Conservation (phyloP, 2,888 invertebrate species). For the Coremacera marginata region DNA sequence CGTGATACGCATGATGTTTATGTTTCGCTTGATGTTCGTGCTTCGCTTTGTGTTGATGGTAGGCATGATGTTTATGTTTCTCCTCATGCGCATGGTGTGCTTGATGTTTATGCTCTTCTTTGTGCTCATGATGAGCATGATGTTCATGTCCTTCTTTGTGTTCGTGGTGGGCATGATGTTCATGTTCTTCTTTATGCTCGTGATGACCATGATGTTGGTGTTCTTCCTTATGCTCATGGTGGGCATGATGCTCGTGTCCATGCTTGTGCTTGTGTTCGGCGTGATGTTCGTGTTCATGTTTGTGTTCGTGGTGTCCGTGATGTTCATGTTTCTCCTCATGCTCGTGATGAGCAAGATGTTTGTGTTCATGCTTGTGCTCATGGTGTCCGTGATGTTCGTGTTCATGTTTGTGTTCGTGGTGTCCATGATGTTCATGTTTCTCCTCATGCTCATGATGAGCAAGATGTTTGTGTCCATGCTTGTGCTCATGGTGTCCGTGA, state of each 20-base stretch:
- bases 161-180: background rate
- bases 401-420: background rate
- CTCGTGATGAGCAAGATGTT: too few relatives aligned
- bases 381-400: background rate
- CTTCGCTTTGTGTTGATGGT: too few relatives aligned
- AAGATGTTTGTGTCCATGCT: background rate
- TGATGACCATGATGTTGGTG: conserved; percentile 57
- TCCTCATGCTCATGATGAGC: too few relatives aligned
- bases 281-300: background rate
- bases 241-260: conserved; percentile 64
- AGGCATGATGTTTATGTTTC: too few relatives aligned
- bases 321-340: too few relatives aligned
- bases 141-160: conserved; percentile 52
- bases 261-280: background rate
- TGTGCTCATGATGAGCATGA: conserved; percentile 59
- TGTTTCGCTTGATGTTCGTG: too few relatives aligned
- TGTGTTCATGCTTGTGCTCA: conserved; percentile 49
- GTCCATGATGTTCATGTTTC: background rate
- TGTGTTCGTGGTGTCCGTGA: background rate
- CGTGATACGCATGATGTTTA: too few relatives aligned
- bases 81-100: too few relatives aligned
- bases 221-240: conserved; percentile 52
- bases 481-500: background rate
- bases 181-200: conserved; percentile 59
- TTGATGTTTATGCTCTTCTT: conserved; percentile 53